Percentiles rank a stretch among this genome's conserved stretches.
These are phyloP conservation scores for Pangasianodon gigas DNA, from an alignment of 2,113 vertebrate species.

Conservation along the genomic window DNA sequence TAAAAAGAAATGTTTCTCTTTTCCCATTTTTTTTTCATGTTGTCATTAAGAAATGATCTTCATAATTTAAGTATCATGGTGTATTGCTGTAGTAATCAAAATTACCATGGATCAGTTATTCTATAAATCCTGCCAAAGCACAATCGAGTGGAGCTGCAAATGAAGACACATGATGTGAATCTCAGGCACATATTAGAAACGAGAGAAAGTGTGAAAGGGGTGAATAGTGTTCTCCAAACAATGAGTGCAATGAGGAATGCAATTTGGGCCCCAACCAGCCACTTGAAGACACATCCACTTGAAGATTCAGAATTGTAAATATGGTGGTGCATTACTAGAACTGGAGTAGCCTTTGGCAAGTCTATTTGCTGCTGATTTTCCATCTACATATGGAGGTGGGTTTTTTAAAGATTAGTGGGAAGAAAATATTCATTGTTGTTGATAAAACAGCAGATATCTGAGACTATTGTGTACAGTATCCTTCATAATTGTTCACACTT, in stretches of 20 bases:
- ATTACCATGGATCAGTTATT: background rate
- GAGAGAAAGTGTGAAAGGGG: background rate
- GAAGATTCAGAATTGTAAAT: background rate
- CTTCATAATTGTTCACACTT: background rate
- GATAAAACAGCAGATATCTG: background rate
- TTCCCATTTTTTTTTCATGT: constrained; percentile 31
- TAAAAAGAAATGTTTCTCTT: constrained; percentile 51
- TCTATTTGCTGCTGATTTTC: background rate
- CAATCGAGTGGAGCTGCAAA: background rate
- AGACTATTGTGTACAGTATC: background rate
- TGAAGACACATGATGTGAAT: background rate
- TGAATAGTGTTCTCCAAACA: background rate
- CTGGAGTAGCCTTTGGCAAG: background rate
- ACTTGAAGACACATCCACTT: background rate
- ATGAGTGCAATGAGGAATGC: background rate
- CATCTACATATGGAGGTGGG: background rate
- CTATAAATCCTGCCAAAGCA: background rate
- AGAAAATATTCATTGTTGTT: background rate
- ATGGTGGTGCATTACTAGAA: background rate
- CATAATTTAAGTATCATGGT: background rate
- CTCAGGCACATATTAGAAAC: background rate
- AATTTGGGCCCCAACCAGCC: background rate
- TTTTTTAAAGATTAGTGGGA: background rate
- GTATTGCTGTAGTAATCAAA: background rate
- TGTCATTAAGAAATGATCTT: no score